Evolutionary conservation across 1,140 invertebrate species (phyloP), one percentile per base, ranked within the genome.

Genomic region (Pentalonia nigronervosa): DNA sequence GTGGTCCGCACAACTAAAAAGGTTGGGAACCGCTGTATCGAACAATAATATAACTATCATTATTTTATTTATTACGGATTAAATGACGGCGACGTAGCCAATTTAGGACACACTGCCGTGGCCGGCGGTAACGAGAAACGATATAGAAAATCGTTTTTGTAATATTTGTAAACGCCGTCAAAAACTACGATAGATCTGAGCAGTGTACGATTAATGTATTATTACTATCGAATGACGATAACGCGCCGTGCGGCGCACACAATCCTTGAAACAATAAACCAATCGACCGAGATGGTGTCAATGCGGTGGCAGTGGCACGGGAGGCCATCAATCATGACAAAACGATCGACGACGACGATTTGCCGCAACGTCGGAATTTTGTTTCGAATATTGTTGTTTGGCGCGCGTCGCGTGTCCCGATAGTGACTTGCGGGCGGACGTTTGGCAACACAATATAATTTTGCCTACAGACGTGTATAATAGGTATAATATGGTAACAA

Each of bases 191-290:
- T 53, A 21, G 50, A 7, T 48, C 14, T 48, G 4, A 41, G 41
- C 41, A 48, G 47, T 48, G 21, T 53, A 53, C 50, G 23, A 23
- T 41, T 41, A 41, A 41, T 41, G 4, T 23, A 76, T n/a, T 7
- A 76, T n/a, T 34, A 76, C 14, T 17, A 76, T 76, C 4, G 60
- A 76, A 34, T 76, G 30, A 20, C 30, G n/a, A 76, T 76, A 76
- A 76, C 30, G 14, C 30, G n/a, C 11, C 60, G 60, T 76, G 60
- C 60, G 60, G 60, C 60, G 60, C 60, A 76, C 30, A 76, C 60
- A 76, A 76, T 76, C 60, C 60, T 76, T 76, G 60, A 76, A 76
- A 76, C 60, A 76, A 76, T 76, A 76, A 17, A n/a, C 30, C 60
- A 76, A 76, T 76, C 60, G n/a, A 76, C 60, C 60, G 30, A 76